Conservation (phyloP, 2,797 vertebrate genomes). For the Passerculus sandwichensis region DNA sequence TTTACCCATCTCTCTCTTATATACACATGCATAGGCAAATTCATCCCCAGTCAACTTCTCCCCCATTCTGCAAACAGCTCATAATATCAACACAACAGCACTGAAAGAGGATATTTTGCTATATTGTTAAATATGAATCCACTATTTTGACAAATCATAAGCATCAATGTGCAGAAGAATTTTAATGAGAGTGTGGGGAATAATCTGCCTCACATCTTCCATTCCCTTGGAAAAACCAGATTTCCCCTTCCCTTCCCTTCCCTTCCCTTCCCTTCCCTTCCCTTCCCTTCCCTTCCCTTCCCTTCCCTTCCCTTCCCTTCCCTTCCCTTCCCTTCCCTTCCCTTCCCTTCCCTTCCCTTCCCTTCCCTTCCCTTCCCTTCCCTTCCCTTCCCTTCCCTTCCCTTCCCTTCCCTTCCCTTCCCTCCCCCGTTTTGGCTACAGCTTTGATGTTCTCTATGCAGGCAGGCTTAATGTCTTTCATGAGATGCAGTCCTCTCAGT, state of each 20-base stretch:
- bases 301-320: neutral
- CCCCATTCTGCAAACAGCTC: neutral
- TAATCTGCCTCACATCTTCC: neutral
- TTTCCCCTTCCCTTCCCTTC: neutral
- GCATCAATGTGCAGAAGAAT: neutral
- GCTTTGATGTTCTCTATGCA: neutral
- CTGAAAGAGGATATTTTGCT: slow-evolving; percentile 31
- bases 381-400: neutral
- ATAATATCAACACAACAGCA: slow-evolving; percentile 2
- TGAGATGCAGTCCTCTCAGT: slow-evolving; percentile 8
- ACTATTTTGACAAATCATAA: slow-evolving; percentile 19
- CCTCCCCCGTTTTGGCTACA: neutral
- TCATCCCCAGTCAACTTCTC: slow-evolving; percentile 10
- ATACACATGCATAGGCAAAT: neutral
- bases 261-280: neutral
- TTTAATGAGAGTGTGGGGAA: slow-evolving; percentile 9
- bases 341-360: neutral
- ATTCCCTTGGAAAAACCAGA: neutral
- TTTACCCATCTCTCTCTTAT: neutral
- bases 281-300: neutral
- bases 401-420: neutral
- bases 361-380: too few relatives aligned
- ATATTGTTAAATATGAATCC: slow-evolving; percentile 54
- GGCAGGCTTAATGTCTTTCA: slow-evolving; percentile 40
- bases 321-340: neutral